phyloP scores from a whole-genome alignment of 2,113 vertebrate genomes.

The Pseudonaja textilis region DNA sequence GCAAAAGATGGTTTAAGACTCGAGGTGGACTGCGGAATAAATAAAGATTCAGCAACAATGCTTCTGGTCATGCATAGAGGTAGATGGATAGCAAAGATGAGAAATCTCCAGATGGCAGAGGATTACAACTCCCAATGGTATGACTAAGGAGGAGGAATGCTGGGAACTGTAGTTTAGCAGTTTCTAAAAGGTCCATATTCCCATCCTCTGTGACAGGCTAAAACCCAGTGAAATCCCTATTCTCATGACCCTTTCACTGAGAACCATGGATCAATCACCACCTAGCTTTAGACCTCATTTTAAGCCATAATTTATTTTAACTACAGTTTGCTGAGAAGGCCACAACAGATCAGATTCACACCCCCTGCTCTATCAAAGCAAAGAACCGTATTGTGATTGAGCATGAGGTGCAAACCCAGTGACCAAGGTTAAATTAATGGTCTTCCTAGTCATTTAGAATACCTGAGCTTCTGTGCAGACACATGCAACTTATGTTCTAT shows the following conservation, averaged over 20 bases:
- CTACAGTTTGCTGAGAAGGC: not conserved
- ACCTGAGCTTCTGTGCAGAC: not conserved
- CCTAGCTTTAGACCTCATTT: not conserved
- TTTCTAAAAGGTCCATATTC: not conserved
- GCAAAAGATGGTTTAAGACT: slow-evolving; percentile 76
- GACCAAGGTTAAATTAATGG: not conserved
- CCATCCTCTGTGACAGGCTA: not conserved
- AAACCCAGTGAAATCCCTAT: not conserved
- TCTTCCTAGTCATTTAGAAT: not conserved
- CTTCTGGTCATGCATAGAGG: slow-evolving; percentile 60
- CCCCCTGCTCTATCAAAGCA: not conserved
- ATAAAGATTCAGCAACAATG: slow-evolving; percentile 68
- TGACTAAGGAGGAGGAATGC: not conserved
- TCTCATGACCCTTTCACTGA: slow-evolving; percentile 14
- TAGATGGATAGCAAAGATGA: slow-evolving; percentile 27
- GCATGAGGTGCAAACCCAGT: not conserved
- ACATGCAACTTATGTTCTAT: not conserved
- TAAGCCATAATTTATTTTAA: not conserved
- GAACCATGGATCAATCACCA: not conserved
- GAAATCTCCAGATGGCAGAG: not conserved
- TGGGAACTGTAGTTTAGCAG: not conserved
- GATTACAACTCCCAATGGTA: not conserved
- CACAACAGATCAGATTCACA: not conserved
- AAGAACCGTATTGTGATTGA: not conserved
- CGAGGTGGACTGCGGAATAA: slow-evolving; percentile 71